These are phyloP conservation scores for Sapayoa aenigma DNA, from an alignment of 2,113 vertebrate genomes.

Conservation along the genomic window DNA sequence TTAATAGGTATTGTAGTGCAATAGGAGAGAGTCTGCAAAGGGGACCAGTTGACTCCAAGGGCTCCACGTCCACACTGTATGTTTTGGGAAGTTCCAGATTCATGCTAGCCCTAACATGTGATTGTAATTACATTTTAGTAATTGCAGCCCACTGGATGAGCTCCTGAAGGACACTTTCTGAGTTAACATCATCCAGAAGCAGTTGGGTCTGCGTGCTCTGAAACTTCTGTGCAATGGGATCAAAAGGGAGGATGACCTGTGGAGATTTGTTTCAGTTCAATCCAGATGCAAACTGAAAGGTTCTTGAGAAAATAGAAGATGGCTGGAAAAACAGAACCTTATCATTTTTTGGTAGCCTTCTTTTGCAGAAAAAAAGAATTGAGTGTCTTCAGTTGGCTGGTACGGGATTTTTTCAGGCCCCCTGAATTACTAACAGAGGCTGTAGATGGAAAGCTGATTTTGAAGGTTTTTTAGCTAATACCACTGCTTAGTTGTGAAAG, in stretches of 20 bases:
- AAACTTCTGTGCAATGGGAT: not conserved
- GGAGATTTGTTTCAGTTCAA: not conserved
- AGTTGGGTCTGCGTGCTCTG: not conserved
- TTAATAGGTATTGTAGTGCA: not conserved
- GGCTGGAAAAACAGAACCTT: not conserved
- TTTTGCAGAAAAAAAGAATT: not conserved
- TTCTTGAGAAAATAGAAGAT: not conserved
- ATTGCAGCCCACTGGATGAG: not conserved
- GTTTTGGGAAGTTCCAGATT: not conserved
- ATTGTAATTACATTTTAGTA: not conserved
- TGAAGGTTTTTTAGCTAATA: not conserved
- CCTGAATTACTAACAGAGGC: not conserved
- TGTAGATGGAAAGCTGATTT: not conserved
- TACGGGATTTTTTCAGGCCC: not conserved
- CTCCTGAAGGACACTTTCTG: not conserved
- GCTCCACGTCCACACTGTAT: not conserved
- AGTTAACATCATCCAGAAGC: not conserved
- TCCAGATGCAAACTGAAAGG: not conserved
- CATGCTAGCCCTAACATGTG: not conserved
- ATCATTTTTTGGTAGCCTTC: fast-evolving
- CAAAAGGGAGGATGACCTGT: not conserved
- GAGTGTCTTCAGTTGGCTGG: not conserved
- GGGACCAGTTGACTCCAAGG: not conserved
- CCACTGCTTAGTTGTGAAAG: not conserved
- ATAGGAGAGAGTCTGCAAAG: not conserved